Percentiles rank a stretch among this genome's conserved stretches.
These are phyloP conservation scores for Setophaga coronata DNA, from an alignment of 2,113 vertebrate species.

Conservation along the genomic window DNA sequence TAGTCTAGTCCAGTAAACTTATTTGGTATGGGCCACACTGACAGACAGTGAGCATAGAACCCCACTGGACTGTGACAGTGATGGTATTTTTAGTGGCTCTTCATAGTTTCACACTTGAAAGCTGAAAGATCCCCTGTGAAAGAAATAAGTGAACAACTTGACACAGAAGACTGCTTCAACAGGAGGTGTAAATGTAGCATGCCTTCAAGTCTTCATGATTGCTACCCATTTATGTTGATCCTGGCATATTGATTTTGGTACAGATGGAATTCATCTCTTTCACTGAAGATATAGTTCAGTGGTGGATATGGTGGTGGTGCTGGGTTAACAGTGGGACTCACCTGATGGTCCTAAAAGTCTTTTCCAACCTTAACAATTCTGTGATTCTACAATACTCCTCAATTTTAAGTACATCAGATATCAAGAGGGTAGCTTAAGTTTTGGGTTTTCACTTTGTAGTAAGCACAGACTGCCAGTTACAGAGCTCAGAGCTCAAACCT, in stretches of 20 bases:
- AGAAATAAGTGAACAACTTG: neutral
- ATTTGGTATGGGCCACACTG: neutral
- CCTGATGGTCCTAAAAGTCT: neutral
- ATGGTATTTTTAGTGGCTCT: neutral
- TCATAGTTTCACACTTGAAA: neutral
- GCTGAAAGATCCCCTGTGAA: neutral
- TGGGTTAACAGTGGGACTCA: neutral
- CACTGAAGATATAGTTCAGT: neutral
- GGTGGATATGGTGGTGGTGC: neutral
- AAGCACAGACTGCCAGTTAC: neutral
- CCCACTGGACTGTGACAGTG: neutral
- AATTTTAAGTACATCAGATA: neutral
- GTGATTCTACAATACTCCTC: neutral
- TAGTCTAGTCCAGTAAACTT: neutral
- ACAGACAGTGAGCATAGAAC: neutral
- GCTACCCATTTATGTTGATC: neutral
- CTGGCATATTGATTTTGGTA: neutral
- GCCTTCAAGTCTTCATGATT: neutral
- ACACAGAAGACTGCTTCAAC: neutral
- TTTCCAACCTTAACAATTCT: neutral
- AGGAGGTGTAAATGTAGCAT: neutral
- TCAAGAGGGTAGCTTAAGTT: neutral
- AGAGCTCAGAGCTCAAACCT: neutral
- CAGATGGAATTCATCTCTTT: neutral
- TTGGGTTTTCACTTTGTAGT: neutral